Base-by-base conservation (phyloP, 2,888 invertebrate species). In the Branchipolynoe longqiensis region DNA sequence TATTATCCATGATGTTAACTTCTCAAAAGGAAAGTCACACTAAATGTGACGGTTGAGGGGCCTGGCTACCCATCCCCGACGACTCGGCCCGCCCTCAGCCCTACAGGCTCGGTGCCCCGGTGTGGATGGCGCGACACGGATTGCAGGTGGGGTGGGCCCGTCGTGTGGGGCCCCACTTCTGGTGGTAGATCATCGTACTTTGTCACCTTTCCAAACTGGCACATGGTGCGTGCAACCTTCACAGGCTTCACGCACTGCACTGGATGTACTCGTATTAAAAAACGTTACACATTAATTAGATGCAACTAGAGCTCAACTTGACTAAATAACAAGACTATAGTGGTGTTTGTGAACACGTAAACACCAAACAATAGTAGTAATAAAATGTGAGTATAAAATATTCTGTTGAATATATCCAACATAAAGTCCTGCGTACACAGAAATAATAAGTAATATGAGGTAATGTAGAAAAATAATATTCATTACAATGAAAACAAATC, bases 341-440 rank as follows among this genome's bases (percentile, higher is more conserved):
- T 69, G 38, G 38, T 69, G 69, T 69, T n/a, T 69, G 36, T 69
- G 69, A 69, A 69, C 69, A 36, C 69, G 69, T 69, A 36, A 69
- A 69, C 69, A 69, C 69, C 69, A 69, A 69, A 38, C 38, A 38
- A 69, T 33, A 69, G 38, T 36, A 69, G n/a, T 69, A 38, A 69
- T 33, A 69, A 69, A 69, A 69, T 69, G 69, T 69, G 69, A 69
- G 69, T 69, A 69, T 69, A 69, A 69, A 69, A 69, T 69, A 69
- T 22, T 69, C 38, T 69, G 14, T 69, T 33, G 69, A 69, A 69
- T 69, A 25, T 36, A 33, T 62, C 22, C 69, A 69, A 36, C 69
- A n/a, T 69, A 38, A 69, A 69, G 22, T 69, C 69, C 69, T 14
- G 69, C n/a, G 18, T 69, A 69, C 69, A 69, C 69, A 48, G 8